Evolutionary conservation across 1,140 invertebrate genomes (phyloP).

Genomic region (Agraylea sexmaculata): DNA sequence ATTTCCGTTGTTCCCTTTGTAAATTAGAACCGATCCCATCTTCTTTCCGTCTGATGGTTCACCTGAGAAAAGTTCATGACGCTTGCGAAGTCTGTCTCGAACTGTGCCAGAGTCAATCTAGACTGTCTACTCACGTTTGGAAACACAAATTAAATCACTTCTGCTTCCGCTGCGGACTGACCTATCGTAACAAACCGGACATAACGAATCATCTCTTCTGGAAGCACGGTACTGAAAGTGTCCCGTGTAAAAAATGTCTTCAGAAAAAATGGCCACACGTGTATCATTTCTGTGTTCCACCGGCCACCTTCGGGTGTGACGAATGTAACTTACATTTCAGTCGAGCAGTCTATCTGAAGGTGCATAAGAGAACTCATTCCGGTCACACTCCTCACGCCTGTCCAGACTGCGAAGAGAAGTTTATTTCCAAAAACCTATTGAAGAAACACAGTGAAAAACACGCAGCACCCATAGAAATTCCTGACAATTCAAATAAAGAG

Average conservation of each 20-base stretch:
- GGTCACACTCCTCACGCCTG: constrained; percentile 60
- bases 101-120: constrained; percentile 60
- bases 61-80: constrained; percentile 67
- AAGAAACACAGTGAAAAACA: constrained; percentile 52
- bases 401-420: constrained; percentile 58
- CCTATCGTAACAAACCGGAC: constrained; percentile 74
- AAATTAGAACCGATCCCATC: constrained; percentile 60
- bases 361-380: constrained; percentile 67
- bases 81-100: constrained; percentile 77
- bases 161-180: constrained; percentile 73
- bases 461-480: constrained; percentile 38
- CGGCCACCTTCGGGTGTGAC: constrained; percentile 62
- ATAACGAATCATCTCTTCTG: constrained; percentile 80
- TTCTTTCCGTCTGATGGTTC: constrained; percentile 74
- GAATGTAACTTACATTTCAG: constrained; percentile 64
- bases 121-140: constrained; percentile 74
- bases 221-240: constrained; percentile 82
- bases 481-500: constrained; percentile 22
- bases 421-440: constrained; percentile 69
- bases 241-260: constrained; percentile 68
- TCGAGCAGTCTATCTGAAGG: constrained; percentile 64
- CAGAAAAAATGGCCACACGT: constrained; percentile 84
- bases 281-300: constrained; percentile 79
- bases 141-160: constrained; percentile 77
- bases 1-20: constrained; percentile 62